A percentile compares a stretch with the other conserved stretches of the same genome.
phyloP scores from a whole-genome alignment of 1,140 invertebrate genomes.

The Stratiolaelaps scimitus region DNA sequence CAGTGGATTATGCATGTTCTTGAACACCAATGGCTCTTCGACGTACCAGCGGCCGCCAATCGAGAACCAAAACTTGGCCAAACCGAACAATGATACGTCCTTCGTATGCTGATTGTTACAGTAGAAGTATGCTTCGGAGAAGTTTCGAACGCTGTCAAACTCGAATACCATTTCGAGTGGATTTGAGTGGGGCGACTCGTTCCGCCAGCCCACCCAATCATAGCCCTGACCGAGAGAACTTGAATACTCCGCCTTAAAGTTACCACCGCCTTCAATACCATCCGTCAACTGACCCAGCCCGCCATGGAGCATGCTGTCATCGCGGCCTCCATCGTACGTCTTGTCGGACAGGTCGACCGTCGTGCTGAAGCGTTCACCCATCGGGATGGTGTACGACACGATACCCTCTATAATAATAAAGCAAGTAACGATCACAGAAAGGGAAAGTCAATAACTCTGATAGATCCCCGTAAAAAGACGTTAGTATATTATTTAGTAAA shows the following conservation, averaged over 20 bases:
- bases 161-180: slow-evolving; percentile 60
- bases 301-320: slow-evolving; percentile 54
- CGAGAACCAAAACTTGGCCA: slow-evolving; percentile 64
- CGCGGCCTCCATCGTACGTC: slow-evolving; percentile 71
- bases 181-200: slow-evolving; percentile 48
- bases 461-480: too few species aligned
- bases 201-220: slow-evolving; percentile 83
- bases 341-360: slow-evolving; percentile 73
- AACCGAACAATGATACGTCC: slow-evolving; percentile 61
- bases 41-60: slow-evolving; percentile 60
- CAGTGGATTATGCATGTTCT: slow-evolving; percentile 63
- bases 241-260: slow-evolving; percentile 52
- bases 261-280: slow-evolving; percentile 61
- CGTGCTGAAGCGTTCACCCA: slow-evolving; percentile 58
- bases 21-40: slow-evolving; percentile 56
- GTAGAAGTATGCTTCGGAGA: slow-evolving; percentile 65
- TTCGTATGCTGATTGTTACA: slow-evolving; percentile 56
- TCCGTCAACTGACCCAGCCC: slow-evolving; percentile 80
- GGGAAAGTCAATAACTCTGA: too few species aligned
- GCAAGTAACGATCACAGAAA: slow-evolving; percentile 15
- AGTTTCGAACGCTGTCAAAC: slow-evolving; percentile 73
- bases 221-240: slow-evolving; percentile 47
- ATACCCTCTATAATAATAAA: slow-evolving; percentile 55
- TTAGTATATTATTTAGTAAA: too few species aligned
- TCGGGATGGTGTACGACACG: slow-evolving; percentile 65